These are phyloP conservation scores for Blastobasis adustella DNA, from an alignment of 2,888 invertebrate species.

Conservation along the genomic window DNA sequence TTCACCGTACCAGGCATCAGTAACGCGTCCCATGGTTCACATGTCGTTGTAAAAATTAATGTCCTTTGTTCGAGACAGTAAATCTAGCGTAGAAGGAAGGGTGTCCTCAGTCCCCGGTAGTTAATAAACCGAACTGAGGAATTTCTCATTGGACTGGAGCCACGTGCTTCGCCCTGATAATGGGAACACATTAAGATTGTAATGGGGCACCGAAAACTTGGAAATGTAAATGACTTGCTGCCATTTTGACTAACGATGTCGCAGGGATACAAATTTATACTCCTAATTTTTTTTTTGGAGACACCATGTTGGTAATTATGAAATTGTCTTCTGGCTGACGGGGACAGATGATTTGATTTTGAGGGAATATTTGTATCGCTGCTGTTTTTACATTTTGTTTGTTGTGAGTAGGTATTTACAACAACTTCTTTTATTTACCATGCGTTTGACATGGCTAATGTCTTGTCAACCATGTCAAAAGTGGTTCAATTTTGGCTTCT, in stretches of 20 bases:
- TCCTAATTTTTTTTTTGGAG: slow-evolving; percentile 19
- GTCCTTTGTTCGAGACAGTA: slow-evolving; percentile 63
- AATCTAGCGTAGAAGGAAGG: slow-evolving; percentile 54
- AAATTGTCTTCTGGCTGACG: too few species aligned
- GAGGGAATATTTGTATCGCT: too few species aligned
- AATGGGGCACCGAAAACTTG: slow-evolving; percentile 31
- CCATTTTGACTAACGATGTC: slow-evolving; percentile 49
- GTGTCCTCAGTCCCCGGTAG: slow-evolving; percentile 18
- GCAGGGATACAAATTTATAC: slow-evolving; percentile 37
- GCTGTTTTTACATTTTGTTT: too few species aligned
- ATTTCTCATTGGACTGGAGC: slow-evolving; percentile 41
- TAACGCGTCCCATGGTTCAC: slow-evolving; percentile 48
- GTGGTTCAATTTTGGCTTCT: too few species aligned
- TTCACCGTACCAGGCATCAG: too few species aligned
- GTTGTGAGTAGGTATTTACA: too few species aligned
- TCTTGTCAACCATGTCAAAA: too few species aligned
- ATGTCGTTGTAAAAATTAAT: slow-evolving; percentile 60
- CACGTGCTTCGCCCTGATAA: slow-evolving; percentile 56
- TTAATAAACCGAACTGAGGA: slow-evolving; percentile 46
- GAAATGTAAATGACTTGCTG: slow-evolving; percentile 53
- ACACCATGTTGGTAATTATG: too few species aligned
- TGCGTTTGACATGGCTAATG: too few species aligned
- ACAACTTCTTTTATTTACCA: too few species aligned
- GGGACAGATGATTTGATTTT: too few species aligned
- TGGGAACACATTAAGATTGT: slow-evolving; percentile 65